phyloP scores from a whole-genome alignment of 2,888 invertebrate species.

The Coecobrya sp. region DNA sequence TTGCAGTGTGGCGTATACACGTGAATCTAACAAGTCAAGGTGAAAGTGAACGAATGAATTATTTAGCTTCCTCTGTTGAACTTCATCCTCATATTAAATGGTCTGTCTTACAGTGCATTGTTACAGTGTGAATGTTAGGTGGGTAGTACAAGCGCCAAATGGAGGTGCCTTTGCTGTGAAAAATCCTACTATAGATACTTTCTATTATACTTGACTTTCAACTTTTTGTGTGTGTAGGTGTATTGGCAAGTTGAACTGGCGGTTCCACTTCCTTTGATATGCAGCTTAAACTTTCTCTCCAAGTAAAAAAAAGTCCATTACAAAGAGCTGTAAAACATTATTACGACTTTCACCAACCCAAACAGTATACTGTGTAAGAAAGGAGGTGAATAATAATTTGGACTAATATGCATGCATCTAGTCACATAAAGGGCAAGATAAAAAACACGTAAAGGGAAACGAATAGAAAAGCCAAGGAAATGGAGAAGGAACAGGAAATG shows the following conservation, averaged over 20 bases:
- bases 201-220: neutral
- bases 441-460: conserved; percentile 52
- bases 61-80: no score
- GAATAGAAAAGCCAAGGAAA: conserved; percentile 61
- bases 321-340: conserved; percentile 61
- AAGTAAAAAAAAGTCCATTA: conserved; percentile 36
- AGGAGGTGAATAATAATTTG: neutral
- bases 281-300: conserved; percentile 46
- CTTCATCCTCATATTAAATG: no score
- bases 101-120: no score
- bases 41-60: no score
- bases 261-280: neutral
- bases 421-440: conserved; percentile 12
- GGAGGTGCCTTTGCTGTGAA: neutral
- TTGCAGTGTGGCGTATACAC: no score
- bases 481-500: conserved; percentile 72
- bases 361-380: conserved; percentile 20
- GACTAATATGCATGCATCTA: neutral
- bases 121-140: no score
- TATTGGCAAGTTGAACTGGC: neutral
- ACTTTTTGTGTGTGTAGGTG: neutral
- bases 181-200: neutral
- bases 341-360: conserved; percentile 45
- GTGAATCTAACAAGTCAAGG: no score
- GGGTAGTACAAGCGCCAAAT: no score